Conservation (phyloP, 2,888 invertebrate species). For the Eristalis arbustorum region DNA sequence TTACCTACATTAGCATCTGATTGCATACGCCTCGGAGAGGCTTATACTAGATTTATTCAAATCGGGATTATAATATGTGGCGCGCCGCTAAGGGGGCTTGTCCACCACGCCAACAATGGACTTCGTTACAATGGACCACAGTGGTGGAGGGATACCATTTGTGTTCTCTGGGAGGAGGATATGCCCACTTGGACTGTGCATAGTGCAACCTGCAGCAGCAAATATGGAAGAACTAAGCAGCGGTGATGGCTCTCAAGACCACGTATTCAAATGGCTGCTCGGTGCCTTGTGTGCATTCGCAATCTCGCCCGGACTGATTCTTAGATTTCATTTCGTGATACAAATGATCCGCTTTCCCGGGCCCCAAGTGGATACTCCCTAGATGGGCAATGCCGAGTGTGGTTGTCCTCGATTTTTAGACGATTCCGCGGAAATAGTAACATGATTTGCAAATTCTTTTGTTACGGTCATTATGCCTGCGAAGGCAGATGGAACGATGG, state of each 20-base stretch:
- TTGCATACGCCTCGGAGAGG: not conserved
- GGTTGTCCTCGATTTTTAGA: slow-evolving; percentile 51
- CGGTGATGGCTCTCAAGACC: slow-evolving; percentile 35
- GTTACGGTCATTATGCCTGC: slow-evolving; percentile 55
- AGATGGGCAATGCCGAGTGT: slow-evolving; percentile 59
- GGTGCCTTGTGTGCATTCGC: slow-evolving; percentile 15
- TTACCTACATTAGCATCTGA: slow-evolving; percentile 36
- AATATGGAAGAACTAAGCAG: slow-evolving; percentile 42
- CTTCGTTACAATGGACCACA: slow-evolving; percentile 43
- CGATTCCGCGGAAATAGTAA: slow-evolving; percentile 27
- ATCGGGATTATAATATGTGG: too few relatives aligned
- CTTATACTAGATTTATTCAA: not conserved
- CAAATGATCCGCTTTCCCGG: slow-evolving; percentile 64
- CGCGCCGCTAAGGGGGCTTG: not conserved
- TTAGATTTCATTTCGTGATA: slow-evolving; percentile 68
- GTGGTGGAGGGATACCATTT: slow-evolving; percentile 30
- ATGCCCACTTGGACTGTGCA: slow-evolving; percentile 15
- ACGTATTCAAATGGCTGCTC: slow-evolving; percentile 55
- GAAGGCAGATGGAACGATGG: not conserved
- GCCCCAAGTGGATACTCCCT: slow-evolving; percentile 44
- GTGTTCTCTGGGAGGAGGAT: slow-evolving; percentile 4
- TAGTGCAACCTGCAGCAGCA: slow-evolving; percentile 44
- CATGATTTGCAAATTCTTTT: slow-evolving; percentile 62
- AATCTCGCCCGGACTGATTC: slow-evolving; percentile 58
- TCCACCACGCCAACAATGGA: slow-evolving; percentile 30